Percentiles rank a stretch among this genome's conserved stretches.
Conservation (phyloP, 2,113 vertebrate genomes). For the Tetrax tetrax region DNA sequence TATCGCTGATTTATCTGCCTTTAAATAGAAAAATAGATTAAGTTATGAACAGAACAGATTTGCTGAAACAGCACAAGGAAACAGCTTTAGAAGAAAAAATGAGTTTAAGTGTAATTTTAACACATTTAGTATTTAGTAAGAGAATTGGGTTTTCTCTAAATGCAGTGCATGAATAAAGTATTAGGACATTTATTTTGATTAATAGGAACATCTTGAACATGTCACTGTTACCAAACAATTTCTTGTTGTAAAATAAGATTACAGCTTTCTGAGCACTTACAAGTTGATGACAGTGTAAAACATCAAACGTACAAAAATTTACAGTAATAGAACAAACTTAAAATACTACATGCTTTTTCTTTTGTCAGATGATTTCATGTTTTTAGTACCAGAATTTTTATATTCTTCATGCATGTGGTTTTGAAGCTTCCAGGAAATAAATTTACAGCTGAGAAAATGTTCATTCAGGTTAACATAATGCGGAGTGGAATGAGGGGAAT, state of each 20-base stretch:
- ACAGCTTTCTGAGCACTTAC: background rate
- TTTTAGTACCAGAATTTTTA: slow-evolving; percentile 27
- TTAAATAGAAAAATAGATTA: slow-evolving; percentile 22
- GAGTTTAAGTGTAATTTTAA: background rate
- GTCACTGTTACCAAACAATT: background rate
- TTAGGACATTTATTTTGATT: slow-evolving; percentile 36
- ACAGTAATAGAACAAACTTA: background rate
- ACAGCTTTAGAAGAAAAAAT: slow-evolving; percentile 8
- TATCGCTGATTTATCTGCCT: background rate
- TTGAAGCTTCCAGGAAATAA: background rate
- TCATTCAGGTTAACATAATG: background rate
- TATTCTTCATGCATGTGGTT: background rate
- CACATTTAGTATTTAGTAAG: slow-evolving; percentile 17
- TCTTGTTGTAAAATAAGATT: background rate
- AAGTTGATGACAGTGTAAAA: background rate
- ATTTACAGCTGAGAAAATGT: background rate
- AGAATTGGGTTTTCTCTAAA: slow-evolving; percentile 38
- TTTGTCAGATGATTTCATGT: background rate
- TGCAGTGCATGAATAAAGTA: slow-evolving; percentile 32
- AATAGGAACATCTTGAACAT: background rate
- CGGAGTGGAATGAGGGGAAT: background rate
- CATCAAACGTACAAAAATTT: background rate
- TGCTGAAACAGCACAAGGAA: background rate
- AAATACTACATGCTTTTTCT: background rate
- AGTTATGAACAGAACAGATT: slow-evolving; percentile 40